Base-by-base conservation (phyloP, 2,888 invertebrate species). In the Leucophenga montana region DNA sequence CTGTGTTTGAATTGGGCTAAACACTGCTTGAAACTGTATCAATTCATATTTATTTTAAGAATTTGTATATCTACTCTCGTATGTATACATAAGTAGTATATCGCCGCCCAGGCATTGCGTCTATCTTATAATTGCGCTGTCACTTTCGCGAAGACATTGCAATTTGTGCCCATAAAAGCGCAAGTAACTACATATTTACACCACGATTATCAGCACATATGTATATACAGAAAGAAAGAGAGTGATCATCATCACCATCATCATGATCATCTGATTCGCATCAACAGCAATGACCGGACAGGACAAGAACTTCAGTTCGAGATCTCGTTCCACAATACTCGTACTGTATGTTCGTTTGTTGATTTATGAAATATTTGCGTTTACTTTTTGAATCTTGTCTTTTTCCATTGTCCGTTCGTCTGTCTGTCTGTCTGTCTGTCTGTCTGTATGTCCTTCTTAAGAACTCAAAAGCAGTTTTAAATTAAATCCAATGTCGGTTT, bases 121-220 rank as follows among this genome's bases (percentile, higher is more conserved):
- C 48, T 20, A 54, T 64, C 79, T 84, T 81, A 81, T 81, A 81
- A 81, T 81, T 81, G 81, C 81, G 79, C 81, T 84, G 81, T 81
- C 81, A 81, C 84, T 81, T 81, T 79, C 74, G 76, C 77, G 79
- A 80, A 84, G 83, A 81, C 84, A 84, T 84, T 81, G 81, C 82
- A 81, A 81, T 81, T 81, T 81, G 80, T 83, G 80, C 77, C 80
- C 84, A 81, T 82, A 82, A 81, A 83, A 82, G 84, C 83, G 83
- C 83, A 64, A 64, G 62, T 46, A 39, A 39, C 39, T 39, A 61
- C 61, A 61, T 39, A 61, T 61, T 61, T 61, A 61, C 61, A 46
- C 62, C 46, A 48, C 13, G 62, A 64, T 64, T 64, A 64, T 48
- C 62, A 46, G 39, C 61, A 20, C 13, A 22, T 5, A 20, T 3